A percentile compares a stretch with the other conserved stretches of the same genome.
Evolutionary conservation across 2,797 vertebrate species (phyloP).

Genomic region (Tapera naevia): DNA sequence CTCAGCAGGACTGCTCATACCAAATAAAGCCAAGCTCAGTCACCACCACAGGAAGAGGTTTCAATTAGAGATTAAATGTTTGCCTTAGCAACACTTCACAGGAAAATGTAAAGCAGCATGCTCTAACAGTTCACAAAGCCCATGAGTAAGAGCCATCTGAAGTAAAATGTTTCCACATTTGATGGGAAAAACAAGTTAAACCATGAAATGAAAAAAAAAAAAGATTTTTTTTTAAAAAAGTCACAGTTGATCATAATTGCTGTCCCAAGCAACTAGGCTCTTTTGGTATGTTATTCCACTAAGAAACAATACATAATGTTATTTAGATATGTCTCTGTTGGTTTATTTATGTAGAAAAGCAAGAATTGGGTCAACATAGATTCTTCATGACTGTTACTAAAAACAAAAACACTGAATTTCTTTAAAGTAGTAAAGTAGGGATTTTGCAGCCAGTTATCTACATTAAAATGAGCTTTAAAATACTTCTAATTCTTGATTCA

Average conservation of each 20-base stretch:
- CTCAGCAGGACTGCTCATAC: background rate
- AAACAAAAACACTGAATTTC: background rate
- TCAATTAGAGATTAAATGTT: background rate
- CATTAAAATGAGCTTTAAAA: background rate
- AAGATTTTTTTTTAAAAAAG: background rate
- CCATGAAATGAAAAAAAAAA: background rate
- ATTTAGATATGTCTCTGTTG: background rate
- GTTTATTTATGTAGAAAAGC: background rate
- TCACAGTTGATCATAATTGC: background rate
- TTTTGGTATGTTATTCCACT: background rate
- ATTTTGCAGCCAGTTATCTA: background rate
- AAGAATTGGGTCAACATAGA: background rate
- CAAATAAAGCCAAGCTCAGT: background rate
- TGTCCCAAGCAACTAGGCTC: background rate
- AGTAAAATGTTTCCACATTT: background rate
- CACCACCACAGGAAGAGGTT: background rate
- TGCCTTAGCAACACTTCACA: background rate
- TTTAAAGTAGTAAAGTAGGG: background rate
- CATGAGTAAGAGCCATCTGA: background rate
- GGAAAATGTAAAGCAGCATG: background rate
- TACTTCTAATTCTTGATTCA: background rate
- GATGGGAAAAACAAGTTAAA: constrained; percentile 3
- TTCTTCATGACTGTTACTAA: background rate
- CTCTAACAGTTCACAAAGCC: background rate
- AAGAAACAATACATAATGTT: background rate